phyloP scores from a whole-genome alignment of 92 coral and sea anemone genomes.

The Phenganax marumi region DNA sequence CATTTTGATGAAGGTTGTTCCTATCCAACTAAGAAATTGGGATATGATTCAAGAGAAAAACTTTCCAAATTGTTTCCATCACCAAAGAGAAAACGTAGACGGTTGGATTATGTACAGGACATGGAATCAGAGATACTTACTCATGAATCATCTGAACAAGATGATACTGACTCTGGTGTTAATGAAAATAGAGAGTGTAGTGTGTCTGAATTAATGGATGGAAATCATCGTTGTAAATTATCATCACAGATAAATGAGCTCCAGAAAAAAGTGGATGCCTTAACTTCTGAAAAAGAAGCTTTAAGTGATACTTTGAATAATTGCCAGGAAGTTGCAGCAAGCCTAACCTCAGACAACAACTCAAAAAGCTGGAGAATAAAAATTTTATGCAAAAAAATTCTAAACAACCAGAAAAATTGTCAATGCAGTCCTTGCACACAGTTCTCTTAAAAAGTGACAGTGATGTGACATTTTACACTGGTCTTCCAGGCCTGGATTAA shows the following conservation, averaged over 20 bases:
- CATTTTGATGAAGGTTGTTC: conserved; percentile 8
- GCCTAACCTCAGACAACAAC: neutral
- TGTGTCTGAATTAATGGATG: too few species aligned
- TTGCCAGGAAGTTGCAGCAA: neutral
- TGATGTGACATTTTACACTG: neutral
- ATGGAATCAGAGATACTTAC: too few species aligned
- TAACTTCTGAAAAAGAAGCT: neutral
- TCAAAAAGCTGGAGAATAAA: neutral
- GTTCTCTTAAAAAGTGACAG: conserved; percentile 7
- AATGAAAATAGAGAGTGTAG: too few species aligned
- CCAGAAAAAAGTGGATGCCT: neutral
- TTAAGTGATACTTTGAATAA: neutral
- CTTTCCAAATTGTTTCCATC: neutral
- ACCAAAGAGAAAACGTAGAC: conserved; percentile 1
- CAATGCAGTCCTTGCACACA: neutral
- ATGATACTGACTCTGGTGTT: too few species aligned
- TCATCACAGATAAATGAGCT: neutral
- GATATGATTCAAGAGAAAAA: conserved; percentile 2
- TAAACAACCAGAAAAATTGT: neutral
- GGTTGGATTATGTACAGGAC: neutral
- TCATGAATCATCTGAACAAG: too few species aligned
- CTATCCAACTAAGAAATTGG: neutral
- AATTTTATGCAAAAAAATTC: neutral
- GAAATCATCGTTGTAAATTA: too few species aligned
- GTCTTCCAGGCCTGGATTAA: too few species aligned